These are phyloP conservation scores for Myoxocephalus aenaeus DNA, from an alignment of 2,797 vertebrate genomes.

Conservation along the genomic window DNA sequence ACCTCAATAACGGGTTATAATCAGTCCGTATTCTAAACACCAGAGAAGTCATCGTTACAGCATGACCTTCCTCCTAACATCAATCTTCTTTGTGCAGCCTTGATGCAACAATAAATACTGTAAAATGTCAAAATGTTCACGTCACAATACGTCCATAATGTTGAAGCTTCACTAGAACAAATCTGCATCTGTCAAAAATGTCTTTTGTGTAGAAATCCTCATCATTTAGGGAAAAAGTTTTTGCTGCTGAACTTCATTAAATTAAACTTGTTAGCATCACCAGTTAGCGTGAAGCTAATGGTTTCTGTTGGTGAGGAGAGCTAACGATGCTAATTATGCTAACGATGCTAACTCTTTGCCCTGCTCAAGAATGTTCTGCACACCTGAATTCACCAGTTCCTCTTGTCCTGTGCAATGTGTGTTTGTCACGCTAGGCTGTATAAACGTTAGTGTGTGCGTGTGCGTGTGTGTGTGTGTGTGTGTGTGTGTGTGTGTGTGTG, in stretches of 20 bases:
- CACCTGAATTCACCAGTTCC: slow-evolving; percentile 73
- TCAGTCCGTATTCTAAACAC: too few species aligned
- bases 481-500: slow-evolving; percentile 41
- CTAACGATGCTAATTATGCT: slow-evolving; percentile 41
- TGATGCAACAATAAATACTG: too few species aligned
- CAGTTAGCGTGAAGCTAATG: slow-evolving; percentile 17
- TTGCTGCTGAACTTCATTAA: background rate
- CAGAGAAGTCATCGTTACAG: too few species aligned
- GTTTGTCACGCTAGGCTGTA: slow-evolving; percentile 79
- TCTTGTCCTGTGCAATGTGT: slow-evolving; percentile 82
- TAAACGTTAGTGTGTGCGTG: slow-evolving; percentile 66
- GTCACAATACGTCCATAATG: too few species aligned
- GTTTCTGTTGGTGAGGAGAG: background rate
- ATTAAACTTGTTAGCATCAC: slow-evolving; percentile 14
- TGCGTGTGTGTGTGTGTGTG: slow-evolving; percentile 46
- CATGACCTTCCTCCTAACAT: too few species aligned
- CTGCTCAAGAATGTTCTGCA: slow-evolving; percentile 50
- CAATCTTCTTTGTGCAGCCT: too few species aligned
- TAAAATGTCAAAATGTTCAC: too few species aligned
- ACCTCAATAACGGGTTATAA: too few species aligned
- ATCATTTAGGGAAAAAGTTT: background rate
- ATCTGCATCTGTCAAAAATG: background rate
- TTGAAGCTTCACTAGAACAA: background rate
- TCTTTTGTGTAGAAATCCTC: background rate
- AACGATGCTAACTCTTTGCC: slow-evolving; percentile 44